Conservation (phyloP, 37 sponge, comb jelly and placozoan genomes). For the Spongilla lacustris region DNA sequence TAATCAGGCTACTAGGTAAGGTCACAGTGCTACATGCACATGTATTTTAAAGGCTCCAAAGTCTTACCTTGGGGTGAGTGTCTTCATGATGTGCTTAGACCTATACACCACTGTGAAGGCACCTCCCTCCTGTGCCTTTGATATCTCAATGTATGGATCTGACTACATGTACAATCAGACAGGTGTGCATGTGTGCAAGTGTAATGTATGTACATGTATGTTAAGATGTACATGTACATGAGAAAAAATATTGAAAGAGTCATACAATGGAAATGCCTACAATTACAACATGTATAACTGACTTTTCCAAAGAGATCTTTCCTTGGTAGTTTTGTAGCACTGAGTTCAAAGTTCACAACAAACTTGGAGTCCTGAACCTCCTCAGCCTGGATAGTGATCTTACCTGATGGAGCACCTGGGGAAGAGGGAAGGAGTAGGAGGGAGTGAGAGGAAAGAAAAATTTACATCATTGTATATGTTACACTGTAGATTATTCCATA, state of each 20-base stretch:
- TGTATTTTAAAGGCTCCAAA: too few species aligned
- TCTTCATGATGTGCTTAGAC: slow-evolving; percentile 77
- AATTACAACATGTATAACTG: too few species aligned
- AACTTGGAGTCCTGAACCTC: slow-evolving; percentile 83
- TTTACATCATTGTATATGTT: too few species aligned
- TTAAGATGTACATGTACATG: neutral
- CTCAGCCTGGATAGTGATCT: slow-evolving; percentile 68
- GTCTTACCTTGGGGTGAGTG: slow-evolving; percentile 74
- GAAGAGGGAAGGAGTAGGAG: neutral
- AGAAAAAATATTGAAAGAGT: too few species aligned
- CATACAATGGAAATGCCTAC: too few species aligned
- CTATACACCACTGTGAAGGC: slow-evolving; percentile 73
- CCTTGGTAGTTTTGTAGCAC: slow-evolving; percentile 85
- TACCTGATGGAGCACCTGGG: slow-evolving; percentile 64
- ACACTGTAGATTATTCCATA: too few species aligned
- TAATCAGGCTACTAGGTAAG: too few species aligned
- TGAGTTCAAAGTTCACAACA: slow-evolving; percentile 63
- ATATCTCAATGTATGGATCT: slow-evolving; percentile 92
- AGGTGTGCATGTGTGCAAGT: neutral
- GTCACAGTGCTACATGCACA: slow-evolving; percentile 6
- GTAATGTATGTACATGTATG: neutral
- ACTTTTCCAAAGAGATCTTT: slow-evolving; percentile 97
- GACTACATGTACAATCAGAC: slow-evolving; percentile 50
- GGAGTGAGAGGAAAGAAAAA: neutral
- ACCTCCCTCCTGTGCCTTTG: slow-evolving; percentile 81